A percentile compares a stretch with the other conserved stretches of the same genome.
Conservation (phyloP, 2,888 invertebrate species). For the Eretmocerus hayati region DNA sequence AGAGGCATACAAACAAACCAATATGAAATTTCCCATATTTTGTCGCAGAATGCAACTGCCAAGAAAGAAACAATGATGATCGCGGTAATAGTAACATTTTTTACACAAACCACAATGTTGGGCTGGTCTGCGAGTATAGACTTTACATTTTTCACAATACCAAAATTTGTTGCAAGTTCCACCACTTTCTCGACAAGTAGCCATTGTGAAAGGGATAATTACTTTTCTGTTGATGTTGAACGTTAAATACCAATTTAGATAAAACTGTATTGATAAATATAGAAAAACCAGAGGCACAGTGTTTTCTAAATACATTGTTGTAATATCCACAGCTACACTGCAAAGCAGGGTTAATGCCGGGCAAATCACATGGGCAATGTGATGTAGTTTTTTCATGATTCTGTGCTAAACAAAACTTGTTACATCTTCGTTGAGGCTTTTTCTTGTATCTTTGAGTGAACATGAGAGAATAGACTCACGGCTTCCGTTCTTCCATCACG, state of each 20-base stretch:
- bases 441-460: too few species aligned
- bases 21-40: constrained; percentile 38
- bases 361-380: constrained; percentile 25
- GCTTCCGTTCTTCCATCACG: too few species aligned
- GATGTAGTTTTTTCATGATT: constrained; percentile 16
- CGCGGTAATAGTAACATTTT: constrained; percentile 36
- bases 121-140: constrained; percentile 32
- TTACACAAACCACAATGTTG: constrained; percentile 33
- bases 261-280: constrained; percentile 34
- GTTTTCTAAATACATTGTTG: constrained; percentile 32
- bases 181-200: constrained; percentile 5
- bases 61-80: constrained; percentile 39
- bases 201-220: constrained; percentile 18
- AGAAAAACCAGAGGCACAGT: constrained; percentile 30
- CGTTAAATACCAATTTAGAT: constrained; percentile 37
- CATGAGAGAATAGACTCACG: too few species aligned
- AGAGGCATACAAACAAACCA: constrained; percentile 36
- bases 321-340: constrained; percentile 28
- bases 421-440: too few species aligned
- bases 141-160: constrained; percentile 35
- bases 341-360: constrained; percentile 31
- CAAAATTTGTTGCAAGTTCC: constrained; percentile 28
- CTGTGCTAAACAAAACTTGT: constrained; percentile 8
- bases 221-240: constrained; percentile 29
- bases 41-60: constrained; percentile 35